Evolutionary conservation across 2,888 invertebrate genomes (phyloP), one percentile per base, ranked within the genome.

Genomic region (Gastracanthus pulcherrimus): DNA sequence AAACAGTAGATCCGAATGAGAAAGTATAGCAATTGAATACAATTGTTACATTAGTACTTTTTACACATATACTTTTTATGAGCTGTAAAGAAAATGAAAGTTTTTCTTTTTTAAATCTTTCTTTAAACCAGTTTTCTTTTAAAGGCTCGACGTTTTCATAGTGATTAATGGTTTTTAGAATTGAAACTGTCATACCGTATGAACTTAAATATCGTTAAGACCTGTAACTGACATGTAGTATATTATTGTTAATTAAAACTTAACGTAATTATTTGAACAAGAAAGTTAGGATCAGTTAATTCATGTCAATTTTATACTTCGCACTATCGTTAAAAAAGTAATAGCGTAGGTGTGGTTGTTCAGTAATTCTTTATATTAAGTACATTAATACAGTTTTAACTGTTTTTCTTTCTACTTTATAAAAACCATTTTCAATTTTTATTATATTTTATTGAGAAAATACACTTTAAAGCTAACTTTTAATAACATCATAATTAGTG

Each of bases 131-230:
- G 34, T 78, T 78, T 34, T 34, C 51, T 36, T 16, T n/a, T 41
- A 78, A 71, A 72, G 45, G 29, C 31, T 38, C 26, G 55, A 13
- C 34, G 34, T 66, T 66, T 58, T 62, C n/a, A 1, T 62, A 23
- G 38, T 74, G 66, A 51, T 72, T 79, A 58, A 79, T 79, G 71
- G 11, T 55, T 62, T 66, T 70, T 71, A 38, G 45, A 34, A 79
- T 66, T 26, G 66, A 55, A 55, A 58, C 55, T 64, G 31, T 26
- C 16, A 58, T 26, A 9, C 4, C 36, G 36, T 62, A 16, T 23
- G 4, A 36, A 38, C 29, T 38, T 48, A 29, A 31, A n/a, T 26
- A 7, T 3, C 60, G 23, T 48, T 9, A 48, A 34, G 23, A 16
- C 16, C 23, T 34, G n/a, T 5, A 11, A 51, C 6, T 9, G 23